Evolutionary conservation across 2,888 invertebrate genomes (phyloP).

Genomic region (Rambutsinella grinnellia): DNA sequence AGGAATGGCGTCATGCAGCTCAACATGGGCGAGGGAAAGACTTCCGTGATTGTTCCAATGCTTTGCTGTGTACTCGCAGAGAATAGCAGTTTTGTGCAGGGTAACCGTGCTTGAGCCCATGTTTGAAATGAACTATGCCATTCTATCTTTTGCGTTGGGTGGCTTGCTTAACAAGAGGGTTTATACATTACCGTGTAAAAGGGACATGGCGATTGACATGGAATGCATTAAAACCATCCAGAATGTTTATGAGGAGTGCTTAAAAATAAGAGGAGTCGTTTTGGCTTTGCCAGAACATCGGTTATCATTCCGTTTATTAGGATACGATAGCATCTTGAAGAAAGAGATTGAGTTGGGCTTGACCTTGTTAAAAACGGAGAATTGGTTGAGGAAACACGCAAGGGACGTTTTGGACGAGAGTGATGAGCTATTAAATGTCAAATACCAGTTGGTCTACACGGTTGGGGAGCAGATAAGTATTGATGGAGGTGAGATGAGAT

Average conservation of each 20-base stretch:
- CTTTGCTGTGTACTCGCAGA: constrained; percentile 32
- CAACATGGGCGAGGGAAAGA: constrained; percentile 63
- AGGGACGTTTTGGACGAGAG: constrained; percentile 63
- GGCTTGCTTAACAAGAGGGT: constrained; percentile 50
- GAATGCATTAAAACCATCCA: background rate
- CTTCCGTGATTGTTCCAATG: constrained; percentile 60
- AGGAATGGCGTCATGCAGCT: constrained; percentile 56
- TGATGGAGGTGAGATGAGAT: constrained; percentile 37
- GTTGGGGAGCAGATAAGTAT: constrained; percentile 29
- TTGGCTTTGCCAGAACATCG: constrained; percentile 52
- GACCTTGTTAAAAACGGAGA: constrained; percentile 5
- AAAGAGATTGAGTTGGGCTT: background rate
- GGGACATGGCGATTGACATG: constrained; percentile 35
- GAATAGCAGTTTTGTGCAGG: constrained; percentile 39
- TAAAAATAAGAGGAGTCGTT: constrained; percentile 31
- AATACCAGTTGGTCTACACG: constrained; percentile 61
- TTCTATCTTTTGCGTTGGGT: constrained; percentile 44
- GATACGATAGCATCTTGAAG: constrained; percentile 33
- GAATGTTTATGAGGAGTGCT: constrained; percentile 28
- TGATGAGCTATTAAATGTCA: constrained; percentile 61
- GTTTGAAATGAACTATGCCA: constrained; percentile 39
- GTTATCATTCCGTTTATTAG: constrained; percentile 42
- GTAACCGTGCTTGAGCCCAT: constrained; percentile 58
- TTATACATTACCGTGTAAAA: constrained; percentile 49
- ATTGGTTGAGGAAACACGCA: constrained; percentile 40